Conservation (phyloP, 2,113 vertebrate species). For the Leucosticte australis region DNA sequence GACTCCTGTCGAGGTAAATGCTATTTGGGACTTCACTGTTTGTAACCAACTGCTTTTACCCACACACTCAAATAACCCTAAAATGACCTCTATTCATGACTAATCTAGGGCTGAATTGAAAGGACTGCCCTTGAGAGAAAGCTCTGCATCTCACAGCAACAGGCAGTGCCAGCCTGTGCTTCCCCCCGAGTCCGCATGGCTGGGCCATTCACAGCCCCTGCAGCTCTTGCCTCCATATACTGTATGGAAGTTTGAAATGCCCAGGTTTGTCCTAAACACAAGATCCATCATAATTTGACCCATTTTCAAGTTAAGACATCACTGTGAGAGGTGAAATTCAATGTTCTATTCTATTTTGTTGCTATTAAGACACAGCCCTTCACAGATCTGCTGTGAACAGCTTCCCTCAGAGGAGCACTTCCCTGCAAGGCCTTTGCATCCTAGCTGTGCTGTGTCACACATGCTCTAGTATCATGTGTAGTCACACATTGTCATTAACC, state of each 20-base stretch:
- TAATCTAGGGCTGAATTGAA: neutral
- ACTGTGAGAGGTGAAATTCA: neutral
- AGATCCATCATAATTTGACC: neutral
- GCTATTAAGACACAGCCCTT: neutral
- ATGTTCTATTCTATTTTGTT: neutral
- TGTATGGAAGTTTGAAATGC: neutral
- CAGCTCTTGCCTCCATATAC: neutral
- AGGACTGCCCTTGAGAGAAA: neutral
- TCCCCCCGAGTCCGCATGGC: neutral
- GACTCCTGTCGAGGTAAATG: neutral
- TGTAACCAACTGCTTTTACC: neutral
- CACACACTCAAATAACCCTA: neutral
- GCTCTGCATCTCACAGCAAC: neutral
- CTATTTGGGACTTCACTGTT: neutral
- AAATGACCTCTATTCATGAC: constrained; percentile 10
- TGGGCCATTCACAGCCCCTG: neutral
- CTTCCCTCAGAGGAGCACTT: constrained; percentile 7
- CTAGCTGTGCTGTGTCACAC: constrained; percentile 1
- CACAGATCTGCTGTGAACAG: neutral
- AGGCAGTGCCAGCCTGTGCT: neutral
- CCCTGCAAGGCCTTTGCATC: neutral
- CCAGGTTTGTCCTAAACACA: neutral
- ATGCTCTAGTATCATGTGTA: neutral
- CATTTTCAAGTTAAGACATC: neutral
- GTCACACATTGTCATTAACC: constrained; percentile 31